Conservation (phyloP, 2,113 vertebrate genomes). For the Casuarius casuarius region DNA sequence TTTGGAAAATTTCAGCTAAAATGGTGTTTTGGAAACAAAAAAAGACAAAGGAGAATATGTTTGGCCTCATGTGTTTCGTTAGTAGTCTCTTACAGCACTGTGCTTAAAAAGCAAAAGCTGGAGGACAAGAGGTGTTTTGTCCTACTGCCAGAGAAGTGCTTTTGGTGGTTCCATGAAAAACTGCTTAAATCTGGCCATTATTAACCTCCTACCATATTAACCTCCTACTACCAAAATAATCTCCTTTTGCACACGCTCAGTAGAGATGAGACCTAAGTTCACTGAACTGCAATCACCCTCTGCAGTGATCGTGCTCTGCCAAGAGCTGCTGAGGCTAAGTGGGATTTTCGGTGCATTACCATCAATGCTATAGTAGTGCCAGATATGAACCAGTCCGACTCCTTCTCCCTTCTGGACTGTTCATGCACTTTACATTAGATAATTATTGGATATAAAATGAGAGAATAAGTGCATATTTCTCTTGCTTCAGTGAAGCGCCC, state of each 20-base stretch:
- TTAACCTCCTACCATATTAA: not conserved
- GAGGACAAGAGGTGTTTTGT: not conserved
- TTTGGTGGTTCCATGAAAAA: not conserved
- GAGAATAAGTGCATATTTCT: not conserved
- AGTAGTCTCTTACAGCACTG: not conserved
- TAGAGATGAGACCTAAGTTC: not conserved
- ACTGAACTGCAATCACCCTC: not conserved
- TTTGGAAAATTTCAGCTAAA: conserved; percentile 16
- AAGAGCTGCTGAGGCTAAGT: not conserved
- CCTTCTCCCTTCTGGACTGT: not conserved
- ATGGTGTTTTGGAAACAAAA: not conserved
- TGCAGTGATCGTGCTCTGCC: not conserved
- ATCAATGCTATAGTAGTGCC: not conserved
- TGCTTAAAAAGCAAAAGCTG: not conserved
- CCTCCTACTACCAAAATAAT: not conserved
- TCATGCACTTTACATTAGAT: not conserved
- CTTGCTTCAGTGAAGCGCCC: not conserved
- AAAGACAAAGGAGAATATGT: not conserved
- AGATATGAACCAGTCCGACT: not conserved
- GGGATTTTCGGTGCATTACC: not conserved
- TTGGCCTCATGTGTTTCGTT: not conserved
- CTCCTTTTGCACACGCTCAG: not conserved
- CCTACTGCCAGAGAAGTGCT: rapidly evolving
- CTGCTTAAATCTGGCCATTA: not conserved
- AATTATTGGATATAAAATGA: not conserved